Evolutionary conservation across 64 coral and sea anemone genomes (phyloP).

Genomic region (Montipora sp.): DNA sequence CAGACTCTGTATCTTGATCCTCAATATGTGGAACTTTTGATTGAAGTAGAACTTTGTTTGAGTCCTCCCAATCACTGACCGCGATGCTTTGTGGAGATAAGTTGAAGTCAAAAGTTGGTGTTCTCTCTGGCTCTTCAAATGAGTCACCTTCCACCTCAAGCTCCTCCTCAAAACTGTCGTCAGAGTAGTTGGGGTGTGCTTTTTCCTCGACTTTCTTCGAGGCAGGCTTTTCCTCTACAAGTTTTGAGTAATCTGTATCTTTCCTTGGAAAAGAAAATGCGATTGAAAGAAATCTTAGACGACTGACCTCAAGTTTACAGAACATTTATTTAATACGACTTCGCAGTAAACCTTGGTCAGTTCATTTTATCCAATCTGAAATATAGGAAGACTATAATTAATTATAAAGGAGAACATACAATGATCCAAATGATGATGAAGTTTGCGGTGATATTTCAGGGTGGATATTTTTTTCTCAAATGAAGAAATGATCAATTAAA

Average conservation of each 20-base stretch:
- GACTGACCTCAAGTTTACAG: background rate
- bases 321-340: background rate
- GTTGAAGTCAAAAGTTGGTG: slow-evolving; percentile 24
- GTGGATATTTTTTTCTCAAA: too few species aligned
- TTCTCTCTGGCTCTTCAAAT: background rate
- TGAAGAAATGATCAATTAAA: background rate
- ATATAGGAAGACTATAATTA: background rate
- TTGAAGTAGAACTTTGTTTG: background rate
- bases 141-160: background rate
- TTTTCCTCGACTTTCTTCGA: background rate
- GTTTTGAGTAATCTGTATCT: background rate
- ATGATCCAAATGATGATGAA: too few species aligned
- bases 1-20: background rate
- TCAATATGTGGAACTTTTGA: background rate
- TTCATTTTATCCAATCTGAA: too few species aligned
- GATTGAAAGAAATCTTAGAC: background rate
- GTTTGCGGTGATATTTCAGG: too few species aligned
- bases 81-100: background rate
- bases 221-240: background rate
- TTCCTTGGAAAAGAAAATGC: background rate
- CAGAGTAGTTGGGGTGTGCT: background rate
- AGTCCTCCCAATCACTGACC: background rate
- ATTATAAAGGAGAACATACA: too few species aligned
- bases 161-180: slow-evolving; percentile 8
- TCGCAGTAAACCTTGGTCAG: background rate